Percentiles rank a stretch among this genome's conserved stretches.
Evolutionary conservation across 2,888 invertebrate species (phyloP).

Genomic region (Ptychoptera contaminata): DNA sequence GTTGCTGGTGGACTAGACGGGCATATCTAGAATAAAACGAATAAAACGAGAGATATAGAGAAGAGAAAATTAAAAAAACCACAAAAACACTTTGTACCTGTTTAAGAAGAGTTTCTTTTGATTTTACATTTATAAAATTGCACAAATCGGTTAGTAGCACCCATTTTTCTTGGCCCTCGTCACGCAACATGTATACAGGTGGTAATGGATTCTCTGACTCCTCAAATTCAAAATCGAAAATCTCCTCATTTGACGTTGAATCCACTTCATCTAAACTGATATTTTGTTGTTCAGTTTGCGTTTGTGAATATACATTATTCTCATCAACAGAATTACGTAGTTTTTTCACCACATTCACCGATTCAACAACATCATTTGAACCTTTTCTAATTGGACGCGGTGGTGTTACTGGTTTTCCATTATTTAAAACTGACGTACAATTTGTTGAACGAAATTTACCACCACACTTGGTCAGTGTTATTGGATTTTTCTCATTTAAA

Average conservation of each 20-base stretch:
- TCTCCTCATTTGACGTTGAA: conserved; percentile 25
- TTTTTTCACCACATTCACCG: neutral
- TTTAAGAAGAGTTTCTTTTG: conserved; percentile 60
- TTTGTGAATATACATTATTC: conserved; percentile 15
- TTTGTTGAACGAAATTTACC: conserved; percentile 9
- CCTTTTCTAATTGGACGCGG: conserved; percentile 11
- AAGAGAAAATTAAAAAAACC: conserved; percentile 22
- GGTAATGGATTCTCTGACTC: conserved; percentile 65
- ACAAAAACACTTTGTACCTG: too few species aligned
- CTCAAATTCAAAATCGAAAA: conserved; percentile 60
- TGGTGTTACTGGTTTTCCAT: conserved; percentile 10
- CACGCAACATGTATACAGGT: conserved; percentile 58
- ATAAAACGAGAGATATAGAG: too few species aligned
- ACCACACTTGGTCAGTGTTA: too few species aligned
- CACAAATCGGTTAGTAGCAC: conserved; percentile 66
- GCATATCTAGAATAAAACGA: conserved; percentile 23
- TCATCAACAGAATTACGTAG: too few species aligned
- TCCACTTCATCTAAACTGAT: conserved; percentile 1
- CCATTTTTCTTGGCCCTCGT: conserved; percentile 58
- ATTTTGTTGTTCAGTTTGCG: conserved; percentile 15
- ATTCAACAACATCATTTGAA: conserved; percentile 6
- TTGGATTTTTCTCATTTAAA: too few species aligned
- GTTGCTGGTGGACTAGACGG: conserved; percentile 20
- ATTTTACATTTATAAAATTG: conserved; percentile 60
- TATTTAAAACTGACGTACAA: conserved; percentile 17